These are phyloP conservation scores for Paralinhomoeus sp. DNA, from an alignment of 2,888 invertebrate species.

Conservation along the genomic window DNA sequence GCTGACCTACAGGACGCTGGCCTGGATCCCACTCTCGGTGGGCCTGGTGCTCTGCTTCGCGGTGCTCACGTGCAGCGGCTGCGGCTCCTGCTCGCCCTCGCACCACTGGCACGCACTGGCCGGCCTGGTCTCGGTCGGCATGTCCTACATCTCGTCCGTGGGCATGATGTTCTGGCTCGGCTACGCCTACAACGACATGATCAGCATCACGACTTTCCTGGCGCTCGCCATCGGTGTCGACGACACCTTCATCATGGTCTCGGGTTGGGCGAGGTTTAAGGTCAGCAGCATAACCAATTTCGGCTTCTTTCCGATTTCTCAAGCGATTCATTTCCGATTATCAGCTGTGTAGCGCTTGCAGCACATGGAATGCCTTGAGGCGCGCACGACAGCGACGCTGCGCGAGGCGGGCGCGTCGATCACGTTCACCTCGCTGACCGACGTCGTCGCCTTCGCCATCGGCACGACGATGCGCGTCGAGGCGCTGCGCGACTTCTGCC, in stretches of 20 bases:
- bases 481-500: conserved; percentile 1
- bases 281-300: background rate
- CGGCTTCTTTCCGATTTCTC: no score
- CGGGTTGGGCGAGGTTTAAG: no score
- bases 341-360: background rate
- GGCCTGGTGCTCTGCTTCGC: background rate
- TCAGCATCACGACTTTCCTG: background rate
- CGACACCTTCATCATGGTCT: conserved; percentile 2
- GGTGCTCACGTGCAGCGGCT: background rate
- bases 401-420: background rate
- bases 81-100: background rate
- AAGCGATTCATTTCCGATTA: background rate
- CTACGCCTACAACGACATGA: background rate
- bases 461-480: background rate
- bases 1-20: background rate
- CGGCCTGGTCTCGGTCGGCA: background rate
- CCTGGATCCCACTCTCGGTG: background rate
- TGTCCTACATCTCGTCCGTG: background rate
- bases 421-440: conserved; percentile 2
- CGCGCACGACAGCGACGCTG: background rate
- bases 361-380: background rate
- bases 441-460: conserved; percentile 2
- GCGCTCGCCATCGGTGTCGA: conserved; percentile 2
- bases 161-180: background rate
- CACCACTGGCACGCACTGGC: background rate